Evolutionary conservation across 2,888 invertebrate species (phyloP).

Genomic region (Drosophila kanekoi): DNA sequence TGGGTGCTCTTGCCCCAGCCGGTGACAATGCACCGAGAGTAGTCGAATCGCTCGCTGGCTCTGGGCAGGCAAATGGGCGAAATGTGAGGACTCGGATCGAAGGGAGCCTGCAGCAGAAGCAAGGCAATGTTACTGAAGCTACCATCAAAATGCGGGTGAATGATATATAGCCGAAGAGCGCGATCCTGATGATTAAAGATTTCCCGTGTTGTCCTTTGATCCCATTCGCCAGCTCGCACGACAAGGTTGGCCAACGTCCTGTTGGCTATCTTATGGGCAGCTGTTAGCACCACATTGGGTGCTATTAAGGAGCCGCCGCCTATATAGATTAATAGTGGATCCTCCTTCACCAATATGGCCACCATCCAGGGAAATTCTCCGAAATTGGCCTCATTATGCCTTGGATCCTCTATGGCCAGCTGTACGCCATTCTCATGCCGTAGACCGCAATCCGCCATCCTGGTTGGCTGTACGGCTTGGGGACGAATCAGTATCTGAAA

Average conservation of each 20-base stretch:
- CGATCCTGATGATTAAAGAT: conserved; percentile 16
- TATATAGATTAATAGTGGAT: background rate
- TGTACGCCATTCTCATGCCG: conserved; percentile 18
- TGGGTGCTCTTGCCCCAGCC: conserved; percentile 78
- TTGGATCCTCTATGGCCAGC: background rate
- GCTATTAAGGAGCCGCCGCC: conserved; percentile 38
- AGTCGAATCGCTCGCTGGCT: background rate
- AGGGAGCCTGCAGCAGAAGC: conserved; percentile 5
- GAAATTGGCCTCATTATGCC: conserved; percentile 7
- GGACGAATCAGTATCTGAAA: background rate
- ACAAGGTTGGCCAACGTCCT: background rate
- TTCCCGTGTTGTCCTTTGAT: background rate
- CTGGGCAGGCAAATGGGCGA: conserved; percentile 33
- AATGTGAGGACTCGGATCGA: conserved; percentile 14
- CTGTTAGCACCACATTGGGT: conserved; percentile 31
- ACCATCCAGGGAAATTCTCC: conserved; percentile 44
- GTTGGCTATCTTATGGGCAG: conserved; percentile 25
- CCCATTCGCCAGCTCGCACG: conserved; percentile 40
- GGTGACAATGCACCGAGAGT: conserved; percentile 64
- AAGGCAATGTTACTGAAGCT: conserved; percentile 25
- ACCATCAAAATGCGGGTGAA: background rate
- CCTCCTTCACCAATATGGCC: conserved; percentile 2
- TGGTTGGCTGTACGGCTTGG: accelerated
- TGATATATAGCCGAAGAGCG: background rate
- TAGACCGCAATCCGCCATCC: conserved; percentile 9